Evolutionary conservation across 1,140 invertebrate genomes (phyloP), one percentile per base, ranked within the genome.

Genomic region (Sinonovacula constricta): DNA sequence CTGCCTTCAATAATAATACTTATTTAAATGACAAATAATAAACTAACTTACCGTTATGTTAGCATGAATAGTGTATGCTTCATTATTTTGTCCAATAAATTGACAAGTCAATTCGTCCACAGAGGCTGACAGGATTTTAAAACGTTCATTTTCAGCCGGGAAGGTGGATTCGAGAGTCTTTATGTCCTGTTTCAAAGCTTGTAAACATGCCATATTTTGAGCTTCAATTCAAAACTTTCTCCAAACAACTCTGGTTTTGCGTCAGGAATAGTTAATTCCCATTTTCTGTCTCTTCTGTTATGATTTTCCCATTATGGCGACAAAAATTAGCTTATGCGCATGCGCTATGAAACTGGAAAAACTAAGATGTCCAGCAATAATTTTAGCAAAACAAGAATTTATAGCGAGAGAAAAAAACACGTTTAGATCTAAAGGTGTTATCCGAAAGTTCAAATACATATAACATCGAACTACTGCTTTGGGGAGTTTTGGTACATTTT

Each of bases 41-140:
- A 54, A 34, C 12, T 26, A 14, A 56, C 83, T 79, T 81, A 90
- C 88, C 83, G 97, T 99, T 91, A 99, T 98, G 93, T 99, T 99
- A 74, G 97, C 98, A 92, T 98, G 97, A 88, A 99, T 98, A 91
- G 97, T 96, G 91, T 97, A 97, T 93, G 96, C 95, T 92, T 97
- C 97, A 87, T 96, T 97, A 93, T 95, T 96, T 92, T 94, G 95
- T 89, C 95, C 95, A 92, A 99, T 95, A 93, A 99, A 99, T 91
- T 95, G 95, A 94, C 97, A 99, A 88, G 95, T 96, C 85, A 99
- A 93, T 93, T 99, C 98, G 92, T 99, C 98, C 86, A 99, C 97
- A 94, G 97, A 98, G 86, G 98, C 97, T 89, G 96, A 95, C 91
- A 97, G 94, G 67, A 92, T 89, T 80, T 87, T 88, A 95, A 99